Evolutionary conservation across 2,888 invertebrate species (phyloP).

Genomic region (Lepidocyrtinus sp.): DNA sequence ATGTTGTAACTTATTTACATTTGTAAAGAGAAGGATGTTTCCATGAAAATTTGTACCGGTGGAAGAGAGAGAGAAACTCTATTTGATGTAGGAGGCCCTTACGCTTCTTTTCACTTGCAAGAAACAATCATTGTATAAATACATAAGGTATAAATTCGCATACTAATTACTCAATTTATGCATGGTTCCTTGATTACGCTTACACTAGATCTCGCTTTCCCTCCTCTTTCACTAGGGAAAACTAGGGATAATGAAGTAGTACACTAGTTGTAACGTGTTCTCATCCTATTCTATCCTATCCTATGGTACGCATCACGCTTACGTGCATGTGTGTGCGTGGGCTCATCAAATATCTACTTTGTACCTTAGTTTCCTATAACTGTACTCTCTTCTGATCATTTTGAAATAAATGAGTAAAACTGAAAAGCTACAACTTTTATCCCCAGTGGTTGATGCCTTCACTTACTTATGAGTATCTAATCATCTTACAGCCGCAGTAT

Average conservation of each 20-base stretch:
- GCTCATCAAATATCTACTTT: neutral
- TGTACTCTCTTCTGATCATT: too few species aligned
- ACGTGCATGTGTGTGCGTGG: constrained; percentile 49
- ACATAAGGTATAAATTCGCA: neutral
- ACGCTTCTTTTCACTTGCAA: neutral
- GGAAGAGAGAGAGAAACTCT: too few species aligned
- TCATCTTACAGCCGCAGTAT: neutral
- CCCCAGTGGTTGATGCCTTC: neutral
- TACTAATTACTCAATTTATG: neutral
- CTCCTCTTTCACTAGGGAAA: neutral
- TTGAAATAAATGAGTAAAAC: neutral
- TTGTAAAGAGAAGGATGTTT: too few species aligned
- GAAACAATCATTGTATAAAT: neutral
- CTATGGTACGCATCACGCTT: constrained; percentile 50
- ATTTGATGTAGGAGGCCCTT: too few species aligned
- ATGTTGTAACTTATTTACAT: too few species aligned
- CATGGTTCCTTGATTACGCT: neutral
- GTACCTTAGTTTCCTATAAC: neutral
- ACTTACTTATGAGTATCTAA: neutral
- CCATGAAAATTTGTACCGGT: too few species aligned
- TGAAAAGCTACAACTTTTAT: neutral
- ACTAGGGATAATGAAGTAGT: constrained; percentile 29
- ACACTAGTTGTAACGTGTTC: constrained; percentile 28
- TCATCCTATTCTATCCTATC: too few species aligned
- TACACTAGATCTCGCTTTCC: neutral